Percentiles rank a stretch among this genome's conserved stretches.
phyloP scores from a whole-genome alignment of 2,797 vertebrate species.

The Crocidura indochinensis region DNA sequence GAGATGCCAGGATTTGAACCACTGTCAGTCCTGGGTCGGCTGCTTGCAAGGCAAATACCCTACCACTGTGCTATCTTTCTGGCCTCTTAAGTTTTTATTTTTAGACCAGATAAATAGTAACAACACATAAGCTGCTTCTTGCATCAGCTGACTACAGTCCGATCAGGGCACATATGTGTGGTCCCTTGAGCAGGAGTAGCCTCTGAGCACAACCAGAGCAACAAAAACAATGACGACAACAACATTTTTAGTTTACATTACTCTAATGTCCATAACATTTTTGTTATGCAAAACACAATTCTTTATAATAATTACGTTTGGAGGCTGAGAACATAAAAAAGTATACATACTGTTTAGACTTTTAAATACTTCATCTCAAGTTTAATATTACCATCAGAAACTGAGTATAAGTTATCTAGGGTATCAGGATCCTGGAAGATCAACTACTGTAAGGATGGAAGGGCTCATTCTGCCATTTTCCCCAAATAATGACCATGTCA shows the following conservation, averaged over 20 bases:
- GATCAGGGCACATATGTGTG: too few relatives aligned
- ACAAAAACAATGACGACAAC: too few relatives aligned
- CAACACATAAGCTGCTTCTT: too few relatives aligned
- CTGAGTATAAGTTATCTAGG: neutral
- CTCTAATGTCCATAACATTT: neutral
- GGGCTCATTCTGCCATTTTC: neutral
- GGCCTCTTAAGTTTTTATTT: too few relatives aligned
- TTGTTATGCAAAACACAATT: slow-evolving; percentile 8
- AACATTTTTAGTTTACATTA: neutral
- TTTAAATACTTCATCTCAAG: neutral
- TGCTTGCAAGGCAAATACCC: too few relatives aligned
- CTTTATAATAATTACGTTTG: neutral
- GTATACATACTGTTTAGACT: neutral
- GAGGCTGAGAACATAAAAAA: neutral
- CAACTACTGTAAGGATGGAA: neutral
- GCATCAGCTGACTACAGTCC: too few relatives aligned
- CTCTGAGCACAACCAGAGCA: too few relatives aligned
- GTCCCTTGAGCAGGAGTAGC: too few relatives aligned
- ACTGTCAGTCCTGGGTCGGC: too few relatives aligned
- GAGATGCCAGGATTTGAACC: too few relatives aligned
- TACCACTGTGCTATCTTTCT: too few relatives aligned
- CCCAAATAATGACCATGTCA: neutral
- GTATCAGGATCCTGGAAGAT: neutral
- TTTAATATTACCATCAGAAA: neutral
- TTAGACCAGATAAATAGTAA: too few relatives aligned